Base-by-base conservation (phyloP, 2,888 invertebrate species). In the Norana najaformis region DNA sequence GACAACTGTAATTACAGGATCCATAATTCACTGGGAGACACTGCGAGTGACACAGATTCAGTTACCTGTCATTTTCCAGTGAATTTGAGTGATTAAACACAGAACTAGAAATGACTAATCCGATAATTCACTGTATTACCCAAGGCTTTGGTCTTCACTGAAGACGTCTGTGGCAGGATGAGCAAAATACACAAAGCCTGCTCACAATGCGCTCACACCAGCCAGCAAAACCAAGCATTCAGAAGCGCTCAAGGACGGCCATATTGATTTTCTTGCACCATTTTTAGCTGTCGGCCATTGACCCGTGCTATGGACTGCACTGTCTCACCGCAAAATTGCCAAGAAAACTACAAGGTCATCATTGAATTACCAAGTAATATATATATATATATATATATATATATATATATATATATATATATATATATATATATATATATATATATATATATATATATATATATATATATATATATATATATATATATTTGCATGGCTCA, bases 231-330 rank as follows among this genome's bases (percentile, higher is more conserved):
- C 69, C 69, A 47, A 6, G 11, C 69, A 69, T 69, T 69, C 30
- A 69, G n/a, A 69, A n/a, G 69, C 69, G 69, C 69, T 69, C 69
- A 69, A 69, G 69, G 69, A 69, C 69, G 69, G 69, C 69, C 69
- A 69, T 69, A 69, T 69, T 69, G 69, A 69, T 69, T 69, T 69
- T 69, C 69, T n/a, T n/a, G 30, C 30, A 69, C 69, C 69, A 69
- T 69, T 69, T 69, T 69, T 69, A 69, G 69, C 69, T 53, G 23
- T n/a, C 69, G 69, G 69, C 8, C 69, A 11, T n/a, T 69, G 69
- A 69, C 69, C 69, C 69, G 30, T 69, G 30, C n/a, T 5, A n/a
- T 69, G n/a, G n/a, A 69, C n/a, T 69, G 69, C 69, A 69, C 69
- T 23, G 23, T 47, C 47, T 47, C 47, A 47, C 47, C 69, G 11